Conservation (phyloP, 2,797 vertebrate species). For the Calcarius lapponicus region DNA sequence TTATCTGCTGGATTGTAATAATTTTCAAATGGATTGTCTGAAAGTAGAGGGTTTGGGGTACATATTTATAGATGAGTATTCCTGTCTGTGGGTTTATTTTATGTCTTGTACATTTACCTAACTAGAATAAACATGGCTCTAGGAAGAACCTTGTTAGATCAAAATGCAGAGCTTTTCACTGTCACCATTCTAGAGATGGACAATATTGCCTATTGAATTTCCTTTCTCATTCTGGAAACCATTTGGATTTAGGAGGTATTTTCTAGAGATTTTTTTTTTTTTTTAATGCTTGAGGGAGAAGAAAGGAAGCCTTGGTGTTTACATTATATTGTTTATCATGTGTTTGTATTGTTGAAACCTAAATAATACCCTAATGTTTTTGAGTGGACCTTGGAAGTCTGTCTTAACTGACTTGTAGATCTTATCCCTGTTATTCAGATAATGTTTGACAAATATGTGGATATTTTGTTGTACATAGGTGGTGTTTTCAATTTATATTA, state of each 20-base stretch:
- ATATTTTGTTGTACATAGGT: background rate
- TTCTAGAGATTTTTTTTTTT: background rate
- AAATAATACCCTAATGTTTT: background rate
- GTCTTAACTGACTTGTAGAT: background rate
- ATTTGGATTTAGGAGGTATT: background rate
- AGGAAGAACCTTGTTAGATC: background rate
- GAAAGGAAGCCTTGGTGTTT: background rate
- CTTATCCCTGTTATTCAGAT: background rate
- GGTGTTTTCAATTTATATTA: background rate
- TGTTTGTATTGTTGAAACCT: background rate
- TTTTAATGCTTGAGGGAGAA: background rate
- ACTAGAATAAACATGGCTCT: background rate
- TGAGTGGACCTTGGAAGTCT: background rate
- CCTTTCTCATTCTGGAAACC: background rate
- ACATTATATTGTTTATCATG: background rate
- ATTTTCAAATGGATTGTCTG: slow-evolving; percentile 1
- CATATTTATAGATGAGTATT: background rate
- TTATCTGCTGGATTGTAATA: slow-evolving; percentile 8
- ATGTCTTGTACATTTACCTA: background rate
- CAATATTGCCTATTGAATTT: background rate
- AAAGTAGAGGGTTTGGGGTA: background rate
- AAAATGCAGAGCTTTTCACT: background rate
- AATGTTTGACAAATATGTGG: background rate
- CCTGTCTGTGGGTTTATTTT: background rate
- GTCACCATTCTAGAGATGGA: background rate